A percentile compares a stretch with the other conserved stretches of the same genome.
Conservation (phyloP, 2,888 invertebrate species). For the Autographa gamma region DNA sequence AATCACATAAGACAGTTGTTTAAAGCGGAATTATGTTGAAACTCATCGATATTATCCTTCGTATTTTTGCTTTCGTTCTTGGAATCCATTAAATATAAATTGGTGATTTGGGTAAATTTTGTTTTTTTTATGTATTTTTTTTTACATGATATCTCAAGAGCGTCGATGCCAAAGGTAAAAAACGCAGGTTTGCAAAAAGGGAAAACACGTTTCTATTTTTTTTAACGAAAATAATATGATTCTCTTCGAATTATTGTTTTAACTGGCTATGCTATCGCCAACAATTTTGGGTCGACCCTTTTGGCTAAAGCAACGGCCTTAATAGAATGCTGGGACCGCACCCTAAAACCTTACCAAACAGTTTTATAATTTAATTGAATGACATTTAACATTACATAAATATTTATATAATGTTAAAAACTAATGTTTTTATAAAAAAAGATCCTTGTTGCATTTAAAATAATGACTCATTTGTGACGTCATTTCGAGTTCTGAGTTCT, state of each 20-base stretch:
- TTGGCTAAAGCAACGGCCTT: constrained; percentile 21
- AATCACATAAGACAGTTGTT: constrained; percentile 18
- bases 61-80: not conserved
- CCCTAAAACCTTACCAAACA: constrained; percentile 15
- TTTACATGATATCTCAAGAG: no score
- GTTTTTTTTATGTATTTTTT: no score
- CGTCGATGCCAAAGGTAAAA: not conserved
- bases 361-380: constrained; percentile 33
- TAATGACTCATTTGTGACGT: constrained; percentile 46
- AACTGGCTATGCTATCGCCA: not conserved
- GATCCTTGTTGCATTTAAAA: constrained; percentile 31
- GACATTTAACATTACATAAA: no score
- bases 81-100: not conserved
- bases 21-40: not conserved
- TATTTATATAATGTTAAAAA: constrained; percentile 15
- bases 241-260: not conserved
- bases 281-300: constrained; percentile 5
- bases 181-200: not conserved
- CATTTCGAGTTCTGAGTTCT: constrained; percentile 23
- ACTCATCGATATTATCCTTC: not conserved
- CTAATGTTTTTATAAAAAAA: constrained; percentile 11
- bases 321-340: constrained; percentile 13
- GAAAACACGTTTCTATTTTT: not conserved
- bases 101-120: not conserved
- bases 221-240: not conserved